Percentiles rank a stretch among this genome's conserved stretches.
phyloP scores from a whole-genome alignment of 2,797 vertebrate species.

The Agapornis canus region DNA sequence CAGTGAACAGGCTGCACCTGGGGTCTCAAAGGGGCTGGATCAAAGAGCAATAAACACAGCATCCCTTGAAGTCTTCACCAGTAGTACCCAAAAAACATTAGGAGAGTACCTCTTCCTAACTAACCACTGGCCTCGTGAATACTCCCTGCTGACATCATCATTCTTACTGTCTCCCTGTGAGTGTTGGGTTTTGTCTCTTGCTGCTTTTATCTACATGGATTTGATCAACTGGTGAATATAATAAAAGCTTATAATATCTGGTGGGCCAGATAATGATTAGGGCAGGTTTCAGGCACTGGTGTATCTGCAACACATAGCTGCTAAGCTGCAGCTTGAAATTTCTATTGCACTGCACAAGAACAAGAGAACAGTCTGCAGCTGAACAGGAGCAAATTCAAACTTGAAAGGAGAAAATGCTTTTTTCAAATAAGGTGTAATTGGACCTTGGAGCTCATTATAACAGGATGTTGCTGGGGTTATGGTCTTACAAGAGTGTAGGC shows the following conservation, averaged over 20 bases:
- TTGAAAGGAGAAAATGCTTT: conserved; percentile 19
- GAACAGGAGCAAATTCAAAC: not conserved
- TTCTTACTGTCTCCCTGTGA: not conserved
- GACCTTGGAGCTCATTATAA: conserved; percentile 45
- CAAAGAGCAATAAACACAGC: fast-evolving
- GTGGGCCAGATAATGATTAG: not conserved
- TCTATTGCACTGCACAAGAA: not conserved
- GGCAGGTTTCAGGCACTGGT: not conserved
- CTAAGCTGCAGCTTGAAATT: not conserved
- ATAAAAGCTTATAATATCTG: not conserved
- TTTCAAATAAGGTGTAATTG: conserved; percentile 26
- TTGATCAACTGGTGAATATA: not conserved
- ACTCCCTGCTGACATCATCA: not conserved
- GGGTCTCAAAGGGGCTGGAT: not conserved
- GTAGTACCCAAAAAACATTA: not conserved
- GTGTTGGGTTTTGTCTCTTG: not conserved
- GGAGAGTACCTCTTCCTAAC: not conserved
- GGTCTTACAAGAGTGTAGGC: not conserved
- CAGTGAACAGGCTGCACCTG: not conserved
- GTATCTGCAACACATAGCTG: not conserved
- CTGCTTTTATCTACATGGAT: not conserved
- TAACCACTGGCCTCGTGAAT: not conserved
- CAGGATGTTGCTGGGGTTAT: conserved; percentile 42
- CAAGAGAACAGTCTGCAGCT: not conserved
- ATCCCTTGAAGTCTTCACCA: not conserved